Base-by-base conservation (phyloP, 2,113 vertebrate genomes). In the Agelaius tricolor region DNA sequence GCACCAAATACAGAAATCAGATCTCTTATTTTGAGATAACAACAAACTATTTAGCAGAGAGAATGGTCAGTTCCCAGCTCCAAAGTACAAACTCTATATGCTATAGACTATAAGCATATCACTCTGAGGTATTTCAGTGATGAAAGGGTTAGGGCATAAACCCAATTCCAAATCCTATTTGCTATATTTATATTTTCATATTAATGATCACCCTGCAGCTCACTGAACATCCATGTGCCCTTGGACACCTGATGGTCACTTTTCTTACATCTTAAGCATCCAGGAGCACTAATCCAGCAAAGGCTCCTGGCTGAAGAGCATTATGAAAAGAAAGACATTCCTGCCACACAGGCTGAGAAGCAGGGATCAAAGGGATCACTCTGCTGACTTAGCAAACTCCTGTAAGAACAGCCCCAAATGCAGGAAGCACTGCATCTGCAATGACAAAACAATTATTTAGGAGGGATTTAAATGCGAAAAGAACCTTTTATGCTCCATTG, bases 381-480 rank as follows among this genome's bases (percentile, higher is more conserved):
- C 52, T 51, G 22, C 79, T 39, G 65, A 54, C 65, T 46, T 41
- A 18, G 57, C 78, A 63, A 24, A 21, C 26, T 74, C 74, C 55
- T 67, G 8, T n/a, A 89, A 57, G 35, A 84, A 95, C 15, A 87
- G 66, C 87, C 67, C 80, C 76, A 83, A 89, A 83, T 39, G 39
- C 91, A 87, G 74, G 80, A 91, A 76, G 85, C 22, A 44, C 71
- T 54, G 11, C 80, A 55, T 82, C 49, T 11, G 51, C 44, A 69
- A 71, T 61, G 93, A 94, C 91, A 94, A 80, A 90, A 87, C 69
- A 82, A 93, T 71, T 71, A 94, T 33, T 75, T 80, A 51, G 30
- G 31, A 66, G 37, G 61, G 80, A 88, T 77, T 96, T 83, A 61
- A 84, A 95, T 33, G 69, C 1, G 0, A 95, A n/a, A 73, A 93